phyloP scores from a whole-genome alignment of 1,140 invertebrate species.

The Telenomus remus region DNA sequence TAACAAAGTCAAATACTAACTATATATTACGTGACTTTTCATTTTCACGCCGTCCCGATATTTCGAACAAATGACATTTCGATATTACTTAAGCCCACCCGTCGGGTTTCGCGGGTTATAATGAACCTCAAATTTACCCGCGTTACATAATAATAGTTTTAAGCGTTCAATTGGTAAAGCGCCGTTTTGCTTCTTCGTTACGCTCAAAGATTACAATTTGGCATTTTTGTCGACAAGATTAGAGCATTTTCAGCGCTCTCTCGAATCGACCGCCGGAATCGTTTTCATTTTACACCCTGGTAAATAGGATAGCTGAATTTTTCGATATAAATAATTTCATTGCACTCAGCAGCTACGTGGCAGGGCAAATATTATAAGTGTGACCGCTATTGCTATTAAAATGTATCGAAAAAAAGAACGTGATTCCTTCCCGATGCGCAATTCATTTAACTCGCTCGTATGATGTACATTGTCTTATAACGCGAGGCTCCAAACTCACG shows the following conservation, averaged over 20 bases:
- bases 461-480: constrained; percentile 8
- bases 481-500: background rate
- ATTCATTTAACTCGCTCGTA: constrained; percentile 9
- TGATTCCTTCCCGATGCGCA: background rate
- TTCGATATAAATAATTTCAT: constrained; percentile 45
- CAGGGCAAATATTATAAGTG: constrained; percentile 16
- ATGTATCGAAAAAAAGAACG: constrained; percentile 8
- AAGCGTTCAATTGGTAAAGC: constrained; percentile 10
- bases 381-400: constrained; percentile 7
- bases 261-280: background rate
- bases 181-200: constrained; percentile 9
- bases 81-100: constrained; percentile 37
- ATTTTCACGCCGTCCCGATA: constrained; percentile 34
- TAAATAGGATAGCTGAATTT: constrained; percentile 23
- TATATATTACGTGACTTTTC: constrained; percentile 50
- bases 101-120: constrained; percentile 29
- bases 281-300: constrained; percentile 15
- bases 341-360: constrained; percentile 13
- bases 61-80: constrained; percentile 44
- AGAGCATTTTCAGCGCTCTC: too few relatives aligned
- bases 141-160: constrained; percentile 15
- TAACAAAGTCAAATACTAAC: constrained; percentile 60
- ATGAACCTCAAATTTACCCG: background rate
- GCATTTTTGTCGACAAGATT: too few relatives aligned
- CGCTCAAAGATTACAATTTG: constrained; percentile 9